Conservation (phyloP, 2,888 invertebrate genomes). For the Ypsolopha sequella region DNA sequence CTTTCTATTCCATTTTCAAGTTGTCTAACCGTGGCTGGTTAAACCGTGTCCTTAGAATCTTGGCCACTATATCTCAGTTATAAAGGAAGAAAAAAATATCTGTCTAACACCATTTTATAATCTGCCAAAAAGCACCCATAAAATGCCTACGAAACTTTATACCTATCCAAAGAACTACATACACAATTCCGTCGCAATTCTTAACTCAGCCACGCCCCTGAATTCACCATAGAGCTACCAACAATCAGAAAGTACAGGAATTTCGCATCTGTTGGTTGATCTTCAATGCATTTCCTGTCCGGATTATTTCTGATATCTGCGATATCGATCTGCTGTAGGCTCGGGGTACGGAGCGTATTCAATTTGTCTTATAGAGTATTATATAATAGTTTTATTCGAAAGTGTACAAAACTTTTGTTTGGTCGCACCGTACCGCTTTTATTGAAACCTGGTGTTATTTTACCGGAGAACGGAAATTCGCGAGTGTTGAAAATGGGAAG, state of each 20-base stretch:
- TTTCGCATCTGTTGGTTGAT: conserved; percentile 61
- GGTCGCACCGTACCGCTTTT: background rate
- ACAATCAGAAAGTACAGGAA: conserved; percentile 39
- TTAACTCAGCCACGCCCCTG: conserved; percentile 54
- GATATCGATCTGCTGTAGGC: conserved; percentile 58
- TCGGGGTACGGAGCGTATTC: conserved; percentile 40
- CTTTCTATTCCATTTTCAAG: too few relatives aligned
- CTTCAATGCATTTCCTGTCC: conserved; percentile 64
- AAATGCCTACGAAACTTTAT: too few relatives aligned
- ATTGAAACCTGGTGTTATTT: background rate
- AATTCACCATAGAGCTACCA: conserved; percentile 31
- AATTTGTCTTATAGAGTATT: conserved; percentile 36
- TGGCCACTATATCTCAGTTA: too few relatives aligned
- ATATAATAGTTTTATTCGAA: conserved; percentile 29
- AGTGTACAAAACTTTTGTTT: conserved; percentile 15
- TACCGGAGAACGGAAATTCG: background rate
- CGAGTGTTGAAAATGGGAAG: background rate
- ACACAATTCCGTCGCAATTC: background rate
- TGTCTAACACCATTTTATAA: too few relatives aligned
- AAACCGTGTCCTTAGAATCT: too few relatives aligned
- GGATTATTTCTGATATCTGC: conserved; percentile 35
- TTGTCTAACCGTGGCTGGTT: too few relatives aligned
- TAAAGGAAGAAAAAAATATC: too few relatives aligned
- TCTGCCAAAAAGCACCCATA: too few relatives aligned
- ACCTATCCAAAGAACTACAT: background rate